Evolutionary conservation across 1,140 invertebrate species (phyloP).

Genomic region (Drosophila fuyamai): DNA sequence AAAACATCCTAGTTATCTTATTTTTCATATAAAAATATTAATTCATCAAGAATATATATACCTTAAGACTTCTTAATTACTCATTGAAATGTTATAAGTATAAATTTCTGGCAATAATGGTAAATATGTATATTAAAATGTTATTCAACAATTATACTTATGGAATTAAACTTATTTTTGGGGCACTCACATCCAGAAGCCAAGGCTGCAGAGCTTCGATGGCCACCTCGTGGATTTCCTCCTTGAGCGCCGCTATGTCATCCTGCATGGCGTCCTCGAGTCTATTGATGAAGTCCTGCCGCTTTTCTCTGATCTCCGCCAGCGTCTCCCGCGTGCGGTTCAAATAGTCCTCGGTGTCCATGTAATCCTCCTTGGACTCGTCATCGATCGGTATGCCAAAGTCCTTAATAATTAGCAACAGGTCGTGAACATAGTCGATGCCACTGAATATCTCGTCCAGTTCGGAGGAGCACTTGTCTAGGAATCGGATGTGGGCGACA

Average conservation of each 20-base stretch:
- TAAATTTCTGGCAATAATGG: no score
- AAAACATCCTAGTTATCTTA: no score
- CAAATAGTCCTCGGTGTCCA: constrained; percentile 86
- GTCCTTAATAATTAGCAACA: constrained; percentile 90
- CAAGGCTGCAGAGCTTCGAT: constrained; percentile 76
- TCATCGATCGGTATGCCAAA: constrained; percentile 88
- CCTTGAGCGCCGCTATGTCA: constrained; percentile 85
- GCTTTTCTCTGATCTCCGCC: constrained; percentile 84
- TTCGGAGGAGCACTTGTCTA: constrained; percentile 87
- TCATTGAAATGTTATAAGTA: no score
- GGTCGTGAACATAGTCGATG: constrained; percentile 89
- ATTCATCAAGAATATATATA: no score
- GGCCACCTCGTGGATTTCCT: constrained; percentile 86
- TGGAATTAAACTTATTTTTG: no score
- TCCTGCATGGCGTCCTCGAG: constrained; percentile 86
- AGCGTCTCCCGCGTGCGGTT: constrained; percentile 85
- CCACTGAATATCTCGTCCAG: constrained; percentile 88
- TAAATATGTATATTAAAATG: no score
- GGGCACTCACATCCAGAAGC: constrained; percentile 64
- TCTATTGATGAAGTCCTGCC: constrained; percentile 85
- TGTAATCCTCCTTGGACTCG: constrained; percentile 87
- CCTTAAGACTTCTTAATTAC: no score
- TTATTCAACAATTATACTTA: no score
- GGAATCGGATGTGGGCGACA: constrained; percentile 89
- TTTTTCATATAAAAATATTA: no score